Base-by-base conservation (phyloP, 2,888 invertebrate species). In the Siphlonurus alternatus region DNA sequence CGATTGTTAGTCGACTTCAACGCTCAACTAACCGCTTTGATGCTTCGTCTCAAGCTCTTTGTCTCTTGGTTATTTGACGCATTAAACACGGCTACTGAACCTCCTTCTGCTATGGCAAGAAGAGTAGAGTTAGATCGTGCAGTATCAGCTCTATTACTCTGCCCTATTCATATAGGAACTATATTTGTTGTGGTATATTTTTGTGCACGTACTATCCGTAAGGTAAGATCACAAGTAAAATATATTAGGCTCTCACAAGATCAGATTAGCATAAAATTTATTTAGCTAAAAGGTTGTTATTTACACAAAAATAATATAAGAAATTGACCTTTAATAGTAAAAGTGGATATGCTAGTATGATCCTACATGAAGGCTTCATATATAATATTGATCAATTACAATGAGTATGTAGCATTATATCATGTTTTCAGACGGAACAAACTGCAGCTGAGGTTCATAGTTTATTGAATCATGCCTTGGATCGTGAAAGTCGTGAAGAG, bases 351-450 rank as follows among this genome's bases (percentile, higher is more conserved):
- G n/a, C n/a, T n/a, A n/a, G n/a, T n/a, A n/a, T n/a, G n/a, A n/a
- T n/a, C n/a, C n/a, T n/a, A n/a, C n/a, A n/a, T n/a, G n/a, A n/a
- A n/a, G n/a, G n/a, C n/a, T n/a, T n/a, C n/a, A n/a, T n/a, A n/a
- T n/a, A n/a, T n/a, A n/a, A n/a, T n/a, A n/a, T n/a, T n/a, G 7
- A 38, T 38, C 38, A 38, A 38, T 38, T 38, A 38, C 7, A 15
- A 10, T 10, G 5, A 38, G 38, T 38, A 38, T 10, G 5, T 38
- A 5, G 38, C 38, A 38, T 15, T 38, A 38, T 38, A 15, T n/a
- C n/a, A n/a, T n/a, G n/a, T 51, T 56, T 56, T n/a, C 56, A 56
- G 56, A 22, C 56, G 20, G 56, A 56, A 22, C 56, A 56, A 56
- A 56, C 56, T 56, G 22, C 56, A 5, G 22, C 22, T 56, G 56